Percentiles rank a stretch among this genome's conserved stretches.
Conservation (phyloP, 2,797 vertebrate genomes). For the Ctenochaetus hawaiiensis region DNA sequence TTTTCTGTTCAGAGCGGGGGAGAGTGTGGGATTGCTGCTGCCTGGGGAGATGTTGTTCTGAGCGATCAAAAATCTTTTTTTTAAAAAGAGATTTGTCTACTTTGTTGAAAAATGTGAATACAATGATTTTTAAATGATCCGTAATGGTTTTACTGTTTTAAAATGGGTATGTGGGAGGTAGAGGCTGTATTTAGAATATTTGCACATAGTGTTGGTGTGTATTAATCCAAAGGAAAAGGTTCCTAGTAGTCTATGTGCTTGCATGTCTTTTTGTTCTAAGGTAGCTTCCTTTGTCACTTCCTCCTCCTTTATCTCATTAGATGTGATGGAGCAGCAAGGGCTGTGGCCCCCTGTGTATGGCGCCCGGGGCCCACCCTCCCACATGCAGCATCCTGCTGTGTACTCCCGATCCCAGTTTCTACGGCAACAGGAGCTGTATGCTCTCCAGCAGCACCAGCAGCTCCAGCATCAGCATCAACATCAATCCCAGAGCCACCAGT, state of each 20-base stretch:
- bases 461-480: slow-evolving; percentile 87
- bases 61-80: slow-evolving; percentile 58
- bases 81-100: slow-evolving; percentile 43
- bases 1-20: slow-evolving; percentile 64
- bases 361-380: slow-evolving; percentile 91
- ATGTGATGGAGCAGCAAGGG: slow-evolving; percentile 97
- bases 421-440: slow-evolving; percentile 95
- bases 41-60: slow-evolving; percentile 69
- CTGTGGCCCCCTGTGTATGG: slow-evolving; percentile 98
- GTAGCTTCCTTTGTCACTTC: slow-evolving; percentile 55
- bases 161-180: slow-evolving; percentile 65
- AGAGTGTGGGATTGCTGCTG: slow-evolving; percentile 78
- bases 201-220: slow-evolving; percentile 19
- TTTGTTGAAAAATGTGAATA: slow-evolving; percentile 60
- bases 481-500: slow-evolving; percentile 84
- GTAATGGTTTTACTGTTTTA: slow-evolving; percentile 67
- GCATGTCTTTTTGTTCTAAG: slow-evolving; percentile 56
- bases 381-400: slow-evolving; percentile 96
- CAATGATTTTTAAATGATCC: slow-evolving; percentile 67
- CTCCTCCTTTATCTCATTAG: slow-evolving; percentile 84
- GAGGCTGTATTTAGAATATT: slow-evolving; percentile 43
- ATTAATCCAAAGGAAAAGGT: slow-evolving; percentile 31
- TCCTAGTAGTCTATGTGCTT: slow-evolving; percentile 36
- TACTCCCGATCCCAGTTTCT: slow-evolving; percentile 96
- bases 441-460: slow-evolving; percentile 93